Conservation (phyloP, 2,888 invertebrate species). For the Eupeodes latifasciatus region DNA sequence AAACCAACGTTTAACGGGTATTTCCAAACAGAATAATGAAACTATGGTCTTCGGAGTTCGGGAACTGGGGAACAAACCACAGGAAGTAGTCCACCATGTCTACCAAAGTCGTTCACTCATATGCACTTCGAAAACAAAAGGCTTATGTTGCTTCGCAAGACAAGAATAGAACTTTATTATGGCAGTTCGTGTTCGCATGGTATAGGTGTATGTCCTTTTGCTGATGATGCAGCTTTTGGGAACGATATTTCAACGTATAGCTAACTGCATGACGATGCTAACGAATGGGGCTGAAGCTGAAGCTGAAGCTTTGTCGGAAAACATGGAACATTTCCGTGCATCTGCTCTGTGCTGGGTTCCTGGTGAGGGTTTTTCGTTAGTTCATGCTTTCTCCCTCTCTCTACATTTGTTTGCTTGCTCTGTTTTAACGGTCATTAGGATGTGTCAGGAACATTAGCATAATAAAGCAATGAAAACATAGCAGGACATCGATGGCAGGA, state of each 20-base stretch:
- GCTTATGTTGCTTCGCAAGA: constrained; percentile 74
- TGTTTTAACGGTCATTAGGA: constrained; percentile 75
- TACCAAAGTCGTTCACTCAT: constrained; percentile 73
- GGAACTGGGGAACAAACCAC: constrained; percentile 65
- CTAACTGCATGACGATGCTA: constrained; percentile 49
- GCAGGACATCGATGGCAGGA: constrained; percentile 76
- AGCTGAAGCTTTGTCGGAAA: constrained; percentile 54
- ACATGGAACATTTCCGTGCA: constrained; percentile 75
- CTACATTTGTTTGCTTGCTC: constrained; percentile 67
- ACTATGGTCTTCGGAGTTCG: constrained; percentile 56
- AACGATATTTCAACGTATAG: constrained; percentile 42
- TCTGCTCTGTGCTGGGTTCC: constrained; percentile 60
- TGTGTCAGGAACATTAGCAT: constrained; percentile 77
- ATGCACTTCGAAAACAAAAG: constrained; percentile 74
- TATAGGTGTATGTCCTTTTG: constrained; percentile 48
- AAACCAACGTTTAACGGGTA: constrained; percentile 72
- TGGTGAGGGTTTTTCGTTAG: constrained; percentile 40
- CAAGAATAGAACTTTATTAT: constrained; percentile 75
- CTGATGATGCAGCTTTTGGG: constrained; percentile 49
- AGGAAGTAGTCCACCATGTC: constrained; percentile 76
- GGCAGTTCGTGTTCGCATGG: constrained; percentile 66
- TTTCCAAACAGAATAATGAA: constrained; percentile 67
- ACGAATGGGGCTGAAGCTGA: constrained; percentile 49
- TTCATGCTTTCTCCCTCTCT: constrained; percentile 13
- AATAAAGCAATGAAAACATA: constrained; percentile 77